Evolutionary conservation across 2,113 vertebrate genomes (phyloP), one percentile per base, ranked within the genome.

Genomic region (Stictonetta naevosa): DNA sequence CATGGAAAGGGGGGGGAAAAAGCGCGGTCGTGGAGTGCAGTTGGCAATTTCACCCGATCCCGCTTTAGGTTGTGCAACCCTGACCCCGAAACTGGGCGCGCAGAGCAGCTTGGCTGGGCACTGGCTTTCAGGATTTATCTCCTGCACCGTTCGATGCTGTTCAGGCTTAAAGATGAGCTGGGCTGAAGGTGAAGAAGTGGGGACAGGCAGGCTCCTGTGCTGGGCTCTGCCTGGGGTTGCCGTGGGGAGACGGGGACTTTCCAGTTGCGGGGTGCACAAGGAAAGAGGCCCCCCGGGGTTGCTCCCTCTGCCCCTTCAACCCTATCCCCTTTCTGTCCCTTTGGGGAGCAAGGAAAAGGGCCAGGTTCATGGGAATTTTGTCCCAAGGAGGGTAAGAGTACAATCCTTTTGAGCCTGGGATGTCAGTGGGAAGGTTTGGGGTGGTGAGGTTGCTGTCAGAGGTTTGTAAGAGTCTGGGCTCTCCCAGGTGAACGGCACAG

Each of bases 21-120:
- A 34, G 15, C 0, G 0, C 11, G 1, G 31, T 11, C 0, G 0
- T 10, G 8, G 3, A 50, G 13, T 11, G 25, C 15, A 3, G 12
- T 26, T 80, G 69, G 33, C 7, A 13, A 71, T 58, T 78, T 58
- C 26, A 10, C 52, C 28, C 5, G 17, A 7, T 36, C 7, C 22
- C 66, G 34, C 17, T 38, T 38, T 21, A 20, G 31, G 0, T 5
- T 8, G 8, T 31, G 50, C 10, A 28, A 0, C 10, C 23, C 8
- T 8, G 5, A 33, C 33, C 2, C 5, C 3, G 0, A 5, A 63
- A 16, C 1, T 2, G 28, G 10, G 18, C 4, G 1, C 0, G 1
- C 0, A 8, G 40, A 23, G 40, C 33, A 19, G 12, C 56, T 46
- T 64, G 42, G n/a, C n/a, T n/a, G 40, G 59, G 59, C 2, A 0